These are phyloP conservation scores for Onychostoma macrolepis DNA, from an alignment of 2,113 vertebrate genomes.

Conservation along the genomic window DNA sequence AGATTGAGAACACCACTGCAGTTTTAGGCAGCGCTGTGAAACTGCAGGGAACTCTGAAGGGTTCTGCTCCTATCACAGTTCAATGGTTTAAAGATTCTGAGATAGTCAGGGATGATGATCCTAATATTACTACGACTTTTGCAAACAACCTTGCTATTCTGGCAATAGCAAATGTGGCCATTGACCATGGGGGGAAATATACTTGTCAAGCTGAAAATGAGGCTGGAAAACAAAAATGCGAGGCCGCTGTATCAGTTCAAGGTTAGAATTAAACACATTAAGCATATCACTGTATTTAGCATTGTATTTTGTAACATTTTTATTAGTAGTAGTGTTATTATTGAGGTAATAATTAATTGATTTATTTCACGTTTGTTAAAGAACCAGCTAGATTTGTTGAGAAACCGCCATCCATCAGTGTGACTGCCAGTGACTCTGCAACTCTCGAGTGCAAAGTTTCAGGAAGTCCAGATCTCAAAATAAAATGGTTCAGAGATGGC, in stretches of 20 bases:
- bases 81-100: conserved; percentile 94
- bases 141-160: conserved; percentile 85
- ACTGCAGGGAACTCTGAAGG: conserved; percentile 88
- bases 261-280: conserved; percentile 79
- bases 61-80: conserved; percentile 89
- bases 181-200: conserved; percentile 86
- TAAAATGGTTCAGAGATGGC: conserved; percentile 95
- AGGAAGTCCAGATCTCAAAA: conserved; percentile 94
- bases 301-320: not conserved
- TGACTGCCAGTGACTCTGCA: conserved; percentile 92
- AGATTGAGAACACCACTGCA: conserved; percentile 87
- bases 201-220: conserved; percentile 93
- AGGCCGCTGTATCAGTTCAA: conserved; percentile 92
- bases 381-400: conserved; percentile 94
- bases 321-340: conserved; percentile 1
- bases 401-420: conserved; percentile 89
- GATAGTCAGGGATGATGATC: conserved; percentile 86
- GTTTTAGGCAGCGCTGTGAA: conserved; percentile 85
- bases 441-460: conserved; percentile 89
- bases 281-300: not conserved
- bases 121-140: conserved; percentile 87
- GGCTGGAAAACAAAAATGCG: conserved; percentile 92
- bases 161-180: conserved; percentile 82
- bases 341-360: conserved; percentile 17
- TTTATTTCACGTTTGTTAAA: conserved; percentile 61